A percentile compares a stretch with the other conserved stretches of the same genome.
These are phyloP conservation scores for Strigamia transsilvanica DNA, from an alignment of 2,888 invertebrate species.

Conservation along the genomic window DNA sequence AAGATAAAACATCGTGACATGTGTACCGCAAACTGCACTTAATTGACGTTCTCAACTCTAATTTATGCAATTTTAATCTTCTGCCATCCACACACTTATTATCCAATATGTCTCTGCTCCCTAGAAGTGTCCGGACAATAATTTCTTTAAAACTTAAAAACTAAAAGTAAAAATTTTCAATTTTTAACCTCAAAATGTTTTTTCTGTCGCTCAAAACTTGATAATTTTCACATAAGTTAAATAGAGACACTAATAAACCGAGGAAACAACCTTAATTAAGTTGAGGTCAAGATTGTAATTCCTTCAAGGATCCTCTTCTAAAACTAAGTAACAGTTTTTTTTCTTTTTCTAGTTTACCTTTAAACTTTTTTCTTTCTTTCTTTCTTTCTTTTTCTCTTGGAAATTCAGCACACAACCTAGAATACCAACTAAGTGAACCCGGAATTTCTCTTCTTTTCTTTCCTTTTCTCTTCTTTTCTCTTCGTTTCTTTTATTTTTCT, in stretches of 20 bases:
- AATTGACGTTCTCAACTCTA: constrained; percentile 4
- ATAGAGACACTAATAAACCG: background rate
- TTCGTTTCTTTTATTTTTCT: background rate
- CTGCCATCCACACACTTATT: constrained; percentile 7
- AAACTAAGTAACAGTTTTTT: background rate
- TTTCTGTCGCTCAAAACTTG: background rate
- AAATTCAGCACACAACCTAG: constrained; percentile 32
- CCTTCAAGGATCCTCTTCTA: constrained; percentile 29
- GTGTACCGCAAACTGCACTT: constrained; percentile 1
- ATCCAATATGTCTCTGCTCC: background rate
- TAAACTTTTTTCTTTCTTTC: background rate
- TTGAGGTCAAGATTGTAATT: constrained; percentile 27
- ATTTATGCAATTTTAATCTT: constrained; percentile 42
- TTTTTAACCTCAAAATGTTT: no score
- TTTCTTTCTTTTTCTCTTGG: background rate
- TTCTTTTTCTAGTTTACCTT: background rate
- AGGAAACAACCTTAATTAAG: constrained; percentile 27
- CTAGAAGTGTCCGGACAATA: no score
- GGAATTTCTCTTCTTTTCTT: background rate
- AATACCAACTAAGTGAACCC: constrained; percentile 20
- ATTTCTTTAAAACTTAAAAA: no score
- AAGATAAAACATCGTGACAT: constrained; percentile 4
- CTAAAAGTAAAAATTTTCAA: no score
- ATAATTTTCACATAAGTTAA: background rate
- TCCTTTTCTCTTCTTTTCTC: background rate